Evolutionary conservation across 2,888 invertebrate species (phyloP).

Genomic region (Cynaeus angustus): DNA sequence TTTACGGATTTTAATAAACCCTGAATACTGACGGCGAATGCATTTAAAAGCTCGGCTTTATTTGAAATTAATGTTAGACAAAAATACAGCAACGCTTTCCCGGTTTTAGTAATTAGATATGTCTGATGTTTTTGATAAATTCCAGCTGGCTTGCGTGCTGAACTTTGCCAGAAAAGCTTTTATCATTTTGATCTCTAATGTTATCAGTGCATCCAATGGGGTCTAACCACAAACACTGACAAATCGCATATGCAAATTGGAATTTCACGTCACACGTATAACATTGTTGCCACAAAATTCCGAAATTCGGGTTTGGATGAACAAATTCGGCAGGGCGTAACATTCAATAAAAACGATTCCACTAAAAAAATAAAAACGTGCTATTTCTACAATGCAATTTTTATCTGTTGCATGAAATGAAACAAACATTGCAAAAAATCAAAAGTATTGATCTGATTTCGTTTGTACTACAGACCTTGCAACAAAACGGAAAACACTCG

Average conservation of each 20-base stretch:
- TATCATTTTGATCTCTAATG: slow-evolving; percentile 41
- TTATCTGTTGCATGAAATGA: too few species aligned
- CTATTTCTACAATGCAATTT: too few species aligned
- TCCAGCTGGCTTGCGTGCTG: slow-evolving; percentile 38
- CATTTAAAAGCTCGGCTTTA: slow-evolving; percentile 43
- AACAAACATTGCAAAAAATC: too few species aligned
- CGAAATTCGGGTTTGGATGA: neutral
- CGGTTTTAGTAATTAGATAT: slow-evolving; percentile 42
- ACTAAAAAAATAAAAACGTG: too few species aligned
- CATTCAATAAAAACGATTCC: too few species aligned
- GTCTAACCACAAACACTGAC: slow-evolving; percentile 44
- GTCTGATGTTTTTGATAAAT: slow-evolving; percentile 44
- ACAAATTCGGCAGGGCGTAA: neutral
- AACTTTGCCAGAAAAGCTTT: slow-evolving; percentile 44
- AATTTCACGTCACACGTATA: slow-evolving; percentile 21
- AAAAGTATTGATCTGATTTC: too few species aligned
- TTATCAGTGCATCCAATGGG: slow-evolving; percentile 45
- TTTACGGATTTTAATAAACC: slow-evolving; percentile 48
- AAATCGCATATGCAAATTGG: slow-evolving; percentile 45
- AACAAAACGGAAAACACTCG: too few species aligned
- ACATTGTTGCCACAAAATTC: slow-evolving; percentile 15
- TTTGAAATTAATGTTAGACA: slow-evolving; percentile 45
- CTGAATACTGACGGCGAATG: slow-evolving; percentile 42
- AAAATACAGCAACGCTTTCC: slow-evolving; percentile 39
- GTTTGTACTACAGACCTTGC: too few species aligned